These are phyloP conservation scores for Tetraodon nigroviridis DNA, from an alignment of 2,113 vertebrate genomes.

Conservation along the genomic window DNA sequence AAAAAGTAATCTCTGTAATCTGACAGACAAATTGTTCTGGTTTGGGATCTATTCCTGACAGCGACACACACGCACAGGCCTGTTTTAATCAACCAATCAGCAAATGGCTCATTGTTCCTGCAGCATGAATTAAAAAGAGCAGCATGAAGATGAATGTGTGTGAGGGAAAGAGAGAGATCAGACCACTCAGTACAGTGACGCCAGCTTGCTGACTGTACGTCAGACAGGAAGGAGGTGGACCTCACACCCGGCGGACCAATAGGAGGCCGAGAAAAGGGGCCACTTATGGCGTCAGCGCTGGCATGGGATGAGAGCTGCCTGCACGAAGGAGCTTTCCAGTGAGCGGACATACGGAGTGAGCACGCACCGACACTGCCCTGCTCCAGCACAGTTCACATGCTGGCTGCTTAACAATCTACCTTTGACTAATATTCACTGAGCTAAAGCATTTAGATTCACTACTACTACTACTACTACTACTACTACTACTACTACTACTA, in stretches of 20 bases:
- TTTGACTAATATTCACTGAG: not conserved
- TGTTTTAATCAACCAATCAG: slow-evolving; percentile 54
- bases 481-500: too few relatives aligned
- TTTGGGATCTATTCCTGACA: not conserved
- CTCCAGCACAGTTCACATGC: slow-evolving; percentile 17
- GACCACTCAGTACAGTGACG: slow-evolving; percentile 59
- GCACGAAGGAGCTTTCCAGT: slow-evolving; percentile 62
- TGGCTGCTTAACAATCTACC: slow-evolving; percentile 10
- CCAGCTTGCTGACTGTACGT: slow-evolving; percentile 58
- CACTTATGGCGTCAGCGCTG: slow-evolving; percentile 68
- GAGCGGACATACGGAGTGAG: slow-evolving; percentile 60
- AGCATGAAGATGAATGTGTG: slow-evolving; percentile 10
- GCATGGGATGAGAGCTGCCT: slow-evolving; percentile 56
- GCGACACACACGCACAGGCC: slow-evolving; percentile 4
- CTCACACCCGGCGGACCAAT: slow-evolving; percentile 53
- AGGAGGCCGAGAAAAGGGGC: slow-evolving; percentile 57
- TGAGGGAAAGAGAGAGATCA: slow-evolving; percentile 21
- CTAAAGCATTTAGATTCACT: not conserved
- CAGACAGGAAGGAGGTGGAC: slow-evolving; percentile 49
- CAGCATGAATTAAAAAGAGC: slow-evolving; percentile 31
- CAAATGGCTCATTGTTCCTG: slow-evolving; percentile 40
- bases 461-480: not conserved
- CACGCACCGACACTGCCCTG: slow-evolving; percentile 35
- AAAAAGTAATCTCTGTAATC: too few relatives aligned
- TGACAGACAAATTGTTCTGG: not conserved